A percentile compares a stretch with the other conserved stretches of the same genome.
phyloP scores from a whole-genome alignment of 1,140 invertebrate species.

The Micrasema minimum region DNA sequence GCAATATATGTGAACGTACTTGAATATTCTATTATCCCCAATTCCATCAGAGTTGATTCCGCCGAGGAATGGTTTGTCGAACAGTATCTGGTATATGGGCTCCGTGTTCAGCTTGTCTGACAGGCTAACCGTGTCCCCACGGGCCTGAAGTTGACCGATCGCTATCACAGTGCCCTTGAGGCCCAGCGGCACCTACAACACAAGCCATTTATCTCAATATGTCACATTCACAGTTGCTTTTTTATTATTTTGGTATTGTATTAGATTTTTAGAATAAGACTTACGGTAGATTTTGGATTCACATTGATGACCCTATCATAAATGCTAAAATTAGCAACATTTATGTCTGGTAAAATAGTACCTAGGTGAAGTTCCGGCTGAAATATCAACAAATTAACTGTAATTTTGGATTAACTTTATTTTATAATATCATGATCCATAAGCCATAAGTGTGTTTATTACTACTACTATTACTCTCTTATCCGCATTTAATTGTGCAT shows the following conservation, averaged over 20 bases:
- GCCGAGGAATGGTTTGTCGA: constrained; percentile 80
- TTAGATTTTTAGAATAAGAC: too few relatives aligned
- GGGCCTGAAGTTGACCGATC: constrained; percentile 67
- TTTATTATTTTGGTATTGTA: background rate
- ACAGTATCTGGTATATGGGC: constrained; percentile 77
- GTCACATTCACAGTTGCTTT: background rate
- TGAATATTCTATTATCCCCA: constrained; percentile 56
- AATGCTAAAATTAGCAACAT: constrained; percentile 72
- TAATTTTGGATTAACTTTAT: too few relatives aligned
- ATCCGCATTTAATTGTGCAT: too few relatives aligned
- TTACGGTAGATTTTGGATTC: constrained; percentile 73
- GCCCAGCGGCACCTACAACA: constrained; percentile 77
- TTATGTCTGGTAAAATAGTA: constrained; percentile 49
- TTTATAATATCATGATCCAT: too few relatives aligned
- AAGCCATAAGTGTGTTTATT: too few relatives aligned
- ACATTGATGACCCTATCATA: constrained; percentile 88
- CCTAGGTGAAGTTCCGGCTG: constrained; percentile 58
- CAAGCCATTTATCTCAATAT: constrained; percentile 1
- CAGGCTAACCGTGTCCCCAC: constrained; percentile 59
- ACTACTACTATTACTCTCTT: too few relatives aligned
- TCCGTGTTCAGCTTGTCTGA: constrained; percentile 63
- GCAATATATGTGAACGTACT: background rate
- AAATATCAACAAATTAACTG: too few relatives aligned
- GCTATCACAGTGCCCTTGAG: constrained; percentile 85
- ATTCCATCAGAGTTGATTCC: constrained; percentile 70